Percentiles rank a stretch among this genome's conserved stretches.
phyloP scores from a whole-genome alignment of 2,113 vertebrate species.

The Kryptolebias marmoratus region DNA sequence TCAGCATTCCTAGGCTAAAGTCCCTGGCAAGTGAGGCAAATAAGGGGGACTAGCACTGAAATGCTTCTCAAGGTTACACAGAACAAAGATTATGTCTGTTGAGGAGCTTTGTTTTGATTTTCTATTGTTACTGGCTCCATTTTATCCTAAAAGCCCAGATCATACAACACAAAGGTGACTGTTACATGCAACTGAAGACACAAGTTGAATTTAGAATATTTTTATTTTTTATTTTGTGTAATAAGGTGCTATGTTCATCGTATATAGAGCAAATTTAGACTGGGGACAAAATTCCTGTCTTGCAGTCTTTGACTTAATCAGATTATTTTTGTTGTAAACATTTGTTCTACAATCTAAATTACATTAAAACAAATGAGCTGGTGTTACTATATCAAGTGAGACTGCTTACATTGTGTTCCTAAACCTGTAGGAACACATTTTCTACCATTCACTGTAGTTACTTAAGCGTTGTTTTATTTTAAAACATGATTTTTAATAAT shows the following conservation, averaged over 20 bases:
- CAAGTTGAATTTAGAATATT: not conserved
- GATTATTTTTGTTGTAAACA: too few relatives aligned
- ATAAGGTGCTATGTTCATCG: not conserved
- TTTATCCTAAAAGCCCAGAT: not conserved
- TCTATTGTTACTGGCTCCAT: not conserved
- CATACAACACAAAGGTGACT: not conserved
- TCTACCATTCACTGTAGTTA: too few relatives aligned
- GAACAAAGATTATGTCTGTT: not conserved
- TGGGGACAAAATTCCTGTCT: too few relatives aligned
- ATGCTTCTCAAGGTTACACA: constrained; percentile 10
- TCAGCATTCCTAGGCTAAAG: constrained; percentile 29
- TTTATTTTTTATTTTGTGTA: not conserved
- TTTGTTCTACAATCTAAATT: too few relatives aligned
- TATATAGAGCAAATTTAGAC: too few relatives aligned
- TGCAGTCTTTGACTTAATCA: too few relatives aligned
- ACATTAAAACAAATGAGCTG: too few relatives aligned
- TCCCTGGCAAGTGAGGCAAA: not conserved
- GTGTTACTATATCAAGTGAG: too few relatives aligned
- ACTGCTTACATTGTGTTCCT: too few relatives aligned
- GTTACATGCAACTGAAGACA: not conserved
- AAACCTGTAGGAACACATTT: too few relatives aligned
- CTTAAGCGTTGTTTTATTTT: too few relatives aligned
- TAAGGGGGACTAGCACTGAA: not conserved
- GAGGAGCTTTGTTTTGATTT: not conserved
- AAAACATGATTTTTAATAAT: too few relatives aligned